These are phyloP conservation scores for Tiliacea citrago DNA, from an alignment of 2,888 invertebrate genomes.

Conservation along the genomic window DNA sequence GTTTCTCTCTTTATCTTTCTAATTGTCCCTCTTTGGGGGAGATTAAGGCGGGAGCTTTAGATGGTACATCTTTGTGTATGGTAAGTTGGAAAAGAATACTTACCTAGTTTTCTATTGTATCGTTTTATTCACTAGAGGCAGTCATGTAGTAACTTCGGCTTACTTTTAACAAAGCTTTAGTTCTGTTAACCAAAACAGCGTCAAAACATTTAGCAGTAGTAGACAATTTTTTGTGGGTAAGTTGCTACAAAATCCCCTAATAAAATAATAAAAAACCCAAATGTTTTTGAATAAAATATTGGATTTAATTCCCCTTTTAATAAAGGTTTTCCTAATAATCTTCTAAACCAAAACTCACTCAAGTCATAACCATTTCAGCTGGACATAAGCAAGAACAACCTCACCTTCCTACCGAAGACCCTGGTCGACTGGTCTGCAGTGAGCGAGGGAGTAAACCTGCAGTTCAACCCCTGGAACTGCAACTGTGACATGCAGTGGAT, in stretches of 20 bases:
- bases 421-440: slow-evolving; percentile 82
- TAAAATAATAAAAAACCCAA: too few species aligned
- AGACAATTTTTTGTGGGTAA: too few species aligned
- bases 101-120: too few species aligned
- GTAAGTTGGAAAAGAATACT: slow-evolving; percentile 79
- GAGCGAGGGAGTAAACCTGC: slow-evolving; percentile 87
- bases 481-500: slow-evolving; percentile 91
- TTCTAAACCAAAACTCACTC: not conserved
- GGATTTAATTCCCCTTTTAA: too few species aligned
- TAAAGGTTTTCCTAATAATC: not conserved
- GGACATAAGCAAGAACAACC: slow-evolving; percentile 90
- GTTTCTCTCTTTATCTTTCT: slow-evolving; percentile 88
- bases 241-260: too few species aligned
- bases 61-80: slow-evolving; percentile 88
- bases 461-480: slow-evolving; percentile 92
- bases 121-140: too few species aligned
- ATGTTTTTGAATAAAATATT: too few species aligned
- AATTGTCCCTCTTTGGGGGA: slow-evolving; percentile 83
- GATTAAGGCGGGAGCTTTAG: slow-evolving; percentile 86
- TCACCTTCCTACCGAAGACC: slow-evolving; percentile 81
- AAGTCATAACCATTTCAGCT: slow-evolving; percentile 78
- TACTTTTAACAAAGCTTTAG: too few species aligned
- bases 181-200: too few species aligned
- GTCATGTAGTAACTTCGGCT: too few species aligned
- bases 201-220: too few species aligned